These are phyloP conservation scores for Rhaphigaster nebulosa DNA, from an alignment of 2,888 invertebrate genomes.

Conservation along the genomic window DNA sequence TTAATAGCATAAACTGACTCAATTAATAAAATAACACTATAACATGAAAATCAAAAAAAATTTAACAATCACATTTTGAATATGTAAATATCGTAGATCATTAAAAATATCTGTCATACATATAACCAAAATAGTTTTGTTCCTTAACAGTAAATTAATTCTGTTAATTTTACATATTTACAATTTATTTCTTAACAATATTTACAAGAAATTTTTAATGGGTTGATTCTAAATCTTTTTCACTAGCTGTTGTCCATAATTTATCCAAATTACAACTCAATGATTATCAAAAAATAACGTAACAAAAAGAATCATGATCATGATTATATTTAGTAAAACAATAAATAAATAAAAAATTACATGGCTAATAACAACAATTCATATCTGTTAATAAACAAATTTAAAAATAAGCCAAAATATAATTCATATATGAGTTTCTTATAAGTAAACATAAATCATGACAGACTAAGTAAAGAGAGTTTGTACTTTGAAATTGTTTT, in stretches of 20 bases:
- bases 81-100: background rate
- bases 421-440: background rate
- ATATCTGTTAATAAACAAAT: background rate
- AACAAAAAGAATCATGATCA: background rate
- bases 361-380: background rate
- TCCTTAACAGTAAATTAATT: background rate
- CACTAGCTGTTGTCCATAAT: background rate
- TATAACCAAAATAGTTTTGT: slow-evolving; percentile 23
- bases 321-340: background rate
- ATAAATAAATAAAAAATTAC: background rate
- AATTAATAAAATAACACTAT: background rate
- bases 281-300: background rate
- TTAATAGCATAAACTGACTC: background rate
- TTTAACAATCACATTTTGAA: background rate
- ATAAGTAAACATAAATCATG: background rate
- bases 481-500: background rate
- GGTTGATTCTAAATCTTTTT: background rate
- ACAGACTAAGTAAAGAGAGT: background rate
- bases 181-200: background rate
- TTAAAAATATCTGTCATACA: background rate
- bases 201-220: background rate
- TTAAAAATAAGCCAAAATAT: background rate
- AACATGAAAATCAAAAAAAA: background rate
- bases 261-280: background rate
- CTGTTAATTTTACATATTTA: slow-evolving; percentile 13